Evolutionary conservation across 2,113 vertebrate species (phyloP).

Genomic region (Muscicapa adusta): DNA sequence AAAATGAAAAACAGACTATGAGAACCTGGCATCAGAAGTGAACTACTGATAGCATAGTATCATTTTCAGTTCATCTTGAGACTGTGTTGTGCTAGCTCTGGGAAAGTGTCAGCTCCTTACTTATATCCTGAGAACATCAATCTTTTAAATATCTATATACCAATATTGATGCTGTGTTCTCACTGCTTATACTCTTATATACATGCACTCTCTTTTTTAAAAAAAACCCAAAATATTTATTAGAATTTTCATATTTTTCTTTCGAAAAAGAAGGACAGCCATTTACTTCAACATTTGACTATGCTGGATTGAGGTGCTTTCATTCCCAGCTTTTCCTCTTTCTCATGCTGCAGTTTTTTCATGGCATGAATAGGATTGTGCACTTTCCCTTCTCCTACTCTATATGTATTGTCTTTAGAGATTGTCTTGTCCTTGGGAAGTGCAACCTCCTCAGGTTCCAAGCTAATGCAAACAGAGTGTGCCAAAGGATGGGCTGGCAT

Average conservation of each 20-base stretch:
- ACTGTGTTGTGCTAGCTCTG: not conserved
- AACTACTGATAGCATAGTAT: not conserved
- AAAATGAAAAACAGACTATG: constrained; percentile 13
- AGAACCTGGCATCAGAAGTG: not conserved
- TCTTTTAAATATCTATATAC: not conserved
- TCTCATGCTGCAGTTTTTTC: not conserved
- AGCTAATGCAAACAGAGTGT: not conserved
- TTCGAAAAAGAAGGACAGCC: not conserved
- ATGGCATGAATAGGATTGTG: not conserved
- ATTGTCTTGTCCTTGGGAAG: not conserved
- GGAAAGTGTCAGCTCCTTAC: not conserved
- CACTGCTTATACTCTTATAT: not conserved
- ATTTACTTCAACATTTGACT: not conserved
- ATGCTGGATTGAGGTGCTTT: not conserved
- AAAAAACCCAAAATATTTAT: not conserved
- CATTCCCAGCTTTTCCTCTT: not conserved
- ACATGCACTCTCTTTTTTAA: not conserved
- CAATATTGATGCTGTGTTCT: not conserved
- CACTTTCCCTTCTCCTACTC: not conserved
- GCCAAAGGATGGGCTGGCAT: not conserved
- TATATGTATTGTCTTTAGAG: not conserved
- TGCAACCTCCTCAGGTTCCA: not conserved
- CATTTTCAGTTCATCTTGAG: not conserved
- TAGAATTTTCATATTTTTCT: not conserved
- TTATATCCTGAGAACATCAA: not conserved